A percentile compares a stretch with the other conserved stretches of the same genome.
Evolutionary conservation across 2,113 vertebrate species (phyloP).

Genomic region (Bucco capensis): DNA sequence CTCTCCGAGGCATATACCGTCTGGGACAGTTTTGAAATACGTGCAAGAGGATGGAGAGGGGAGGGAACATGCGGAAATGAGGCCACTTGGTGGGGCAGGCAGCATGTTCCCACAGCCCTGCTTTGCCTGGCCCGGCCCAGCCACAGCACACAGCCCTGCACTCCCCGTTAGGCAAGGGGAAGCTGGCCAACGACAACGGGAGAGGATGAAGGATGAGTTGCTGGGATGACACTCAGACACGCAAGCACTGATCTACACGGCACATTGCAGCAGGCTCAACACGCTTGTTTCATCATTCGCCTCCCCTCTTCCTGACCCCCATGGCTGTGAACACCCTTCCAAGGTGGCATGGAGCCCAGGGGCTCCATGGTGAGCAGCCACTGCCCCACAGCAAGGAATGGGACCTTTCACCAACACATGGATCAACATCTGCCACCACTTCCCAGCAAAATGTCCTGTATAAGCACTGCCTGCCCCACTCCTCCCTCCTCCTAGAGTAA

Average conservation of each 20-base stretch:
- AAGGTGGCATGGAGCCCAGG: rapidly evolving
- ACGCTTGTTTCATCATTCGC: rapidly evolving
- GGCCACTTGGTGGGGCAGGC: neutral
- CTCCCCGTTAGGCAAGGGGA: neutral
- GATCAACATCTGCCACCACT: neutral
- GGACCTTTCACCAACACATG: rapidly evolving
- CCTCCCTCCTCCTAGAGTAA: neutral
- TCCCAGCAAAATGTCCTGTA: neutral
- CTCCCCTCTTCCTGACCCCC: rapidly evolving
- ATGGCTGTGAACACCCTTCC: rapidly evolving
- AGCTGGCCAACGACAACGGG: rapidly evolving
- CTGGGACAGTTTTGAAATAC: constrained; percentile 40
- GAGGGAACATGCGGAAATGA: neutral
- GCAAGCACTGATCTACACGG: rapidly evolving
- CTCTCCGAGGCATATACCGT: constrained; percentile 8
- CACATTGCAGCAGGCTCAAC: rapidly evolving
- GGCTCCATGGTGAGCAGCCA: rapidly evolving
- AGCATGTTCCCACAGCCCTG: neutral
- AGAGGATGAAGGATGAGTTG: rapidly evolving
- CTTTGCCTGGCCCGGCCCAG: rapidly evolving
- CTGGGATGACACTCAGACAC: rapidly evolving
- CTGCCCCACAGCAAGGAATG: rapidly evolving
- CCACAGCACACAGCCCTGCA: rapidly evolving
- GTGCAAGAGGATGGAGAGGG: neutral
- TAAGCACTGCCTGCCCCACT: neutral